Base-by-base conservation (phyloP, 1,140 invertebrate genomes). In the Achroia grisella region DNA sequence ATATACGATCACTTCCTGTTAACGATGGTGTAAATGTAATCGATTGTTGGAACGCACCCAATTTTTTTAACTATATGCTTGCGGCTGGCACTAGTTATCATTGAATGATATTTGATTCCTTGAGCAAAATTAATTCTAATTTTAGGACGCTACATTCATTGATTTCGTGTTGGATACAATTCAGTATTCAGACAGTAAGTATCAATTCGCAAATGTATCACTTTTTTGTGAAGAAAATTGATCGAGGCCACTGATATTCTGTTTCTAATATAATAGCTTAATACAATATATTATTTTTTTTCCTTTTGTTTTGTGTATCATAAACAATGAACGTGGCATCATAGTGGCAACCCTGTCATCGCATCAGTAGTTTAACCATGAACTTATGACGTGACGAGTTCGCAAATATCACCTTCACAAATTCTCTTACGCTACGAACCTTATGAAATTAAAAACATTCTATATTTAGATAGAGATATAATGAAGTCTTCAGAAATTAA, bases 11-110 rank as follows among this genome's bases (percentile, higher is more conserved):
- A 49, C 57, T 64, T 68, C 55, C 56, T 65, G 50, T 56, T 59
- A 64, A 61, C 59, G 49, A 50, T 56, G 49, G 58, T 62, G 55
- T 59, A 51, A 61, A 64, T 66, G 56, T 64, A 71, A 75, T 70
- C 66, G 72, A 79, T 79, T 70, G 57, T 68, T 82, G 78, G 78
- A 73, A 34, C 34, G 33, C 43, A 47, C 76, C 78, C 78, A 82
- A 71, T 34, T 56, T 59, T 67, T 64, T 63, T 62, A 48, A 67
- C 66, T 51, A 46, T 68, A 61, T 61, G 65, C 60, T 66, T 57
- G 59, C 54, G 58, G 59, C 62, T 71, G 66, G 65, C 56, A 64
- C 66, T 56, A 56, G 52, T 56, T 65, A 73, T 72, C 58, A 75
- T 59, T 52, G 50, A 63, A 65, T 56, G 67, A 59, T 65, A 74